phyloP scores from a whole-genome alignment of 2,888 invertebrate genomes.

The Drosophila bunnanda region DNA sequence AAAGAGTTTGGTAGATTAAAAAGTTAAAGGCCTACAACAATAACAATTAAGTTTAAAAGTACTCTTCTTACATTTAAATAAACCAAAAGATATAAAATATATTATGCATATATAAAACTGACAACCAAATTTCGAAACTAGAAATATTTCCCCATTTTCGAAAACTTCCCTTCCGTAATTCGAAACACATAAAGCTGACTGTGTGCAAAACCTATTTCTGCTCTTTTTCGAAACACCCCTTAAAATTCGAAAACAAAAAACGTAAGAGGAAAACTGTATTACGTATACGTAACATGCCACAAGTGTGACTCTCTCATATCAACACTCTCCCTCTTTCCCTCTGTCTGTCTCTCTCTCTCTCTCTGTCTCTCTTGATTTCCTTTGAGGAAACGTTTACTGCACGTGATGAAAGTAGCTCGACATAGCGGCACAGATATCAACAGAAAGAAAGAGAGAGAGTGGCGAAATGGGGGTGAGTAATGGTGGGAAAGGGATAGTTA shows the following conservation, averaged over 20 bases:
- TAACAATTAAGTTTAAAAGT: background rate
- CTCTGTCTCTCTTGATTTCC: slow-evolving; percentile 9
- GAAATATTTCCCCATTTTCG: slow-evolving; percentile 9
- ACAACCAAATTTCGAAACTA: background rate
- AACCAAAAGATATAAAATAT: too few relatives aligned
- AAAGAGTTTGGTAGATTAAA: background rate
- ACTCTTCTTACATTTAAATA: too few relatives aligned
- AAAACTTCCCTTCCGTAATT: slow-evolving; percentile 32
- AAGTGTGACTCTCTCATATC: slow-evolving; percentile 64
- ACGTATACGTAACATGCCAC: slow-evolving; percentile 64
- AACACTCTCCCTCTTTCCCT: background rate
- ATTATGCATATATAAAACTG: too few relatives aligned
- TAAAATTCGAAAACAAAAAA: slow-evolving; percentile 14
- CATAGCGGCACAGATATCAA: slow-evolving; percentile 60
- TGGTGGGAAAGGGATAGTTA: background rate
- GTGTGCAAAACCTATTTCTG: background rate
- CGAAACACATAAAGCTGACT: slow-evolving; percentile 5
- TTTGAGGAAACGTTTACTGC: slow-evolving; percentile 56
- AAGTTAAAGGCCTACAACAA: background rate
- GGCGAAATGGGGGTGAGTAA: slow-evolving; percentile 19
- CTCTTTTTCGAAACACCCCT: slow-evolving; percentile 10
- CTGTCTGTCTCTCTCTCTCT: background rate
- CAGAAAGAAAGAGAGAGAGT: slow-evolving; percentile 22
- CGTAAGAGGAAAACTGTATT: slow-evolving; percentile 33
- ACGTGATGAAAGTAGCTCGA: slow-evolving; percentile 74